Conservation (phyloP, 2,888 invertebrate genomes). For the Griposia aprilina region DNA sequence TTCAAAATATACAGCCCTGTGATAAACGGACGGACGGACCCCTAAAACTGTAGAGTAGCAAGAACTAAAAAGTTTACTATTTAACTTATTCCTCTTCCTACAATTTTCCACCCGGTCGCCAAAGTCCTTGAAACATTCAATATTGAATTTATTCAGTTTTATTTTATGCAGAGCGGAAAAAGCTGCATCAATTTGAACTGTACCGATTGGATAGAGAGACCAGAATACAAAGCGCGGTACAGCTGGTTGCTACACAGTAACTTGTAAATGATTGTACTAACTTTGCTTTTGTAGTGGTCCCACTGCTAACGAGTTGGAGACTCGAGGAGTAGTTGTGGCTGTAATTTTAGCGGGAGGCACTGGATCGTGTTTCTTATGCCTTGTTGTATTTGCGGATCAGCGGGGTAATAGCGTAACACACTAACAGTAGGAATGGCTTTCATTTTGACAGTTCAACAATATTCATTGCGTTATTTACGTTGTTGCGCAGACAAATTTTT, state of each 20-base stretch:
- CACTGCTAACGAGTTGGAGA: conserved; percentile 39
- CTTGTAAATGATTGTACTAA: conserved; percentile 65
- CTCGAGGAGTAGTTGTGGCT: not conserved
- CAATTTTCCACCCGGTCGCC: conserved; percentile 7
- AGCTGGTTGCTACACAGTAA: conserved; percentile 50
- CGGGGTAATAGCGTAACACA: too few relatives aligned
- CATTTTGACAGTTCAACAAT: too few relatives aligned
- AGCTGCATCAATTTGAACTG: conserved; percentile 38
- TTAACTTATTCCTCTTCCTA: not conserved
- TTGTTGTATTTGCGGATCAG: not conserved
- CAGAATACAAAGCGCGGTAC: conserved; percentile 35
- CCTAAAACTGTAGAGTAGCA: not conserved
- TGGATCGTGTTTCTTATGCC: not conserved
- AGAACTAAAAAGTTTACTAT: not conserved
- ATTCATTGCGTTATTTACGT: too few relatives aligned
- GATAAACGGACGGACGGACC: not conserved
- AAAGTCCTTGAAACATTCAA: conserved; percentile 35
- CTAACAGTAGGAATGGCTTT: too few relatives aligned
- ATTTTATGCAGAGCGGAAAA: conserved; percentile 26
- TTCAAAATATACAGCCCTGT: too few relatives aligned
- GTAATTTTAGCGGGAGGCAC: conserved; percentile 3
- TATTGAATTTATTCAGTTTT: conserved; percentile 37
- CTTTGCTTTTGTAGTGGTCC: conserved; percentile 49
- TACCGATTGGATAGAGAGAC: not conserved
- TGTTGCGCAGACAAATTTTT: too few relatives aligned